Base-by-base conservation (phyloP, 2,113 vertebrate species). In the Opisthocomus hoazin region DNA sequence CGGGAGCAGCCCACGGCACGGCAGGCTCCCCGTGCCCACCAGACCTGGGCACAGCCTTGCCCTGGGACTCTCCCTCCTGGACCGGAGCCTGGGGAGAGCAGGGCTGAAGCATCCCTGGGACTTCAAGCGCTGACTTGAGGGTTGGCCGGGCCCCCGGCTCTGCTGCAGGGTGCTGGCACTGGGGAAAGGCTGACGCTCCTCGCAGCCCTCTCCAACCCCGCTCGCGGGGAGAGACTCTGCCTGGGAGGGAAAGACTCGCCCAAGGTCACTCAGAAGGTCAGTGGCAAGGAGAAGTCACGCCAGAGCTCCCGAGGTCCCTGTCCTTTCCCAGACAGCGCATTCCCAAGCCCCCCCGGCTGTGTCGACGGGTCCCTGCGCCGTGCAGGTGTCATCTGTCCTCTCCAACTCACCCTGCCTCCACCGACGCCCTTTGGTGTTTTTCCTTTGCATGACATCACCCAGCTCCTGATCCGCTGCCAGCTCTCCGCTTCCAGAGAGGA, bases 401-500 rank as follows among this genome's bases (percentile, higher is more conserved):
- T 76, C 88, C 92, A 36, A 27, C 87, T 81, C 95, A 34, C 64
- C 84, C 95, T 73, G 80, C 87, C 80, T 45, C 36, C 87, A 84
- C 81, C 6, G 90, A 94, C 70, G 63, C 95, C 92, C 88, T 95
- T 94, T 94, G 87, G 96, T 97, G 96, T 85, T 96, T 97, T 96
- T 96, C 94, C 94, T 94, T 71, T 90, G 94, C 85, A 90, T 97
- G 96, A 93, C 94, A 96, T 96, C 95, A 96, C 88, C 88, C 82
- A 21, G 92, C 90, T 97, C 94, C 94, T 79, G 94, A 78, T 53
- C 90, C 15, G 90, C 94, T 75, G 96, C 96, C 96, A 96, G 94
- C 93, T 90, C 75, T 6, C 91, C 68, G 93, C 93, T 70, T 75
- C 43, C 92, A 66, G 81, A 66, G 36, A 58, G 82, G 94, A 95